A percentile compares a stretch with the other conserved stretches of the same genome.
phyloP scores from a whole-genome alignment of 2,888 invertebrate species.

The Theristus sp. region DNA sequence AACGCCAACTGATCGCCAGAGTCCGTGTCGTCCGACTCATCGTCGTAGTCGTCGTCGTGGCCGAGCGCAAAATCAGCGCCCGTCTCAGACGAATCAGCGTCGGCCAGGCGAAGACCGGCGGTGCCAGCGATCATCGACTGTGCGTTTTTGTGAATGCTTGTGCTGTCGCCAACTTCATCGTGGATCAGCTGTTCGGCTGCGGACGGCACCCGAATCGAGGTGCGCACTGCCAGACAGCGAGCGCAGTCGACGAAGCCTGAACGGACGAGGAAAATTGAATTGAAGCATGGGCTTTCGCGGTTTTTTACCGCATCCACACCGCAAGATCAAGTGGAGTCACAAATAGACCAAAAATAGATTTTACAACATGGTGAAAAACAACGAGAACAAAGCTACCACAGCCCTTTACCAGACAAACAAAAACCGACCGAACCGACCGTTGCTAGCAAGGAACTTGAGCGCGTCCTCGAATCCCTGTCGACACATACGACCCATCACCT shows the following conservation, averaged over 20 bases:
- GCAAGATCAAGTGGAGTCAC: no score
- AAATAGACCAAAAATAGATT: no score
- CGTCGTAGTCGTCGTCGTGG: no score
- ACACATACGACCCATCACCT: constrained; percentile 67
- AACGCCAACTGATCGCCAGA: no score
- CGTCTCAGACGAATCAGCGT: not conserved
- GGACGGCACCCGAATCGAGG: not conserved
- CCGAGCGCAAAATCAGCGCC: no score
- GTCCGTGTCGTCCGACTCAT: no score
- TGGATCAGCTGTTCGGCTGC: not conserved
- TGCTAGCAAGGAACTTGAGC: constrained; percentile 29
- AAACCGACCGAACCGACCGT: constrained; percentile 11
- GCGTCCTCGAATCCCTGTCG: constrained; percentile 75
- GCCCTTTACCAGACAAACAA: not conserved
- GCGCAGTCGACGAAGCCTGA: constrained; percentile 69
- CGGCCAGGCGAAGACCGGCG: not conserved
- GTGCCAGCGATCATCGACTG: not conserved
- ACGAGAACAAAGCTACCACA: no score
- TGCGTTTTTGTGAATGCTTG: no score
- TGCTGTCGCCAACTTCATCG: no score
- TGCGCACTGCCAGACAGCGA: constrained; percentile 55
- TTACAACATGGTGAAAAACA: no score
- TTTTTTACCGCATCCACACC: no score
- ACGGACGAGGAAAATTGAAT: constrained; percentile 8
- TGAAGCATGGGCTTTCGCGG: no score